Evolutionary conservation across 2,797 vertebrate genomes (phyloP).

Genomic region (Tapera naevia): DNA sequence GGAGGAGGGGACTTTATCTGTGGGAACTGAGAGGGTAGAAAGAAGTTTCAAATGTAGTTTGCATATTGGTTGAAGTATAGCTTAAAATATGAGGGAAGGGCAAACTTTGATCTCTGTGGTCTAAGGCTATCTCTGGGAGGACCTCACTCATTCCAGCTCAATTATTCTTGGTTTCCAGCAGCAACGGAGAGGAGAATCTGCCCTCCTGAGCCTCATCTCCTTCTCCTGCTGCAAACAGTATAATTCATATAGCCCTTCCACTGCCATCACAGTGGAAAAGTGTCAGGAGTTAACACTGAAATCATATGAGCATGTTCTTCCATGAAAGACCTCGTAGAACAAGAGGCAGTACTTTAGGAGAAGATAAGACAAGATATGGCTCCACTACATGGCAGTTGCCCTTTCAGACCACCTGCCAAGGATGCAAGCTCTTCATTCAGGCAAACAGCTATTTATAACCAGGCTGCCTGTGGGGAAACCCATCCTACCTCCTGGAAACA

Average conservation of each 20-base stretch:
- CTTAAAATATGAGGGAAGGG: not conserved
- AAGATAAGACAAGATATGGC: slow-evolving; percentile 23
- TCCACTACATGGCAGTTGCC: not conserved
- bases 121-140: not conserved
- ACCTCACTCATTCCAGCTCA: not conserved
- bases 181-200: not conserved
- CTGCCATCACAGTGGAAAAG: not conserved
- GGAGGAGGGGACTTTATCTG: not conserved
- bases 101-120: slow-evolving; percentile 33
- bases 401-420: slow-evolving; percentile 19
- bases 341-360: not conserved
- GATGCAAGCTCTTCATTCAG: not conserved
- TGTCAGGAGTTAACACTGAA: not conserved
- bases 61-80: slow-evolving; percentile 2
- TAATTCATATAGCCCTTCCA: not conserved
- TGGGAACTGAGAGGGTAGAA: not conserved
- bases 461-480: not conserved
- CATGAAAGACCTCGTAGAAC: slow-evolving; percentile 2
- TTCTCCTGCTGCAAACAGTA: not conserved
- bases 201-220: not conserved
- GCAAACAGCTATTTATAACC: slow-evolving; percentile 15
- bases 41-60: slow-evolving; percentile 1
- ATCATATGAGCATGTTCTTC: not conserved
- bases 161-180: not conserved
- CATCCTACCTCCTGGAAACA: not conserved